Percentiles rank a stretch among this genome's conserved stretches.
These are phyloP conservation scores for Archilochus colubris DNA, from an alignment of 2,113 vertebrate genomes.

Conservation along the genomic window DNA sequence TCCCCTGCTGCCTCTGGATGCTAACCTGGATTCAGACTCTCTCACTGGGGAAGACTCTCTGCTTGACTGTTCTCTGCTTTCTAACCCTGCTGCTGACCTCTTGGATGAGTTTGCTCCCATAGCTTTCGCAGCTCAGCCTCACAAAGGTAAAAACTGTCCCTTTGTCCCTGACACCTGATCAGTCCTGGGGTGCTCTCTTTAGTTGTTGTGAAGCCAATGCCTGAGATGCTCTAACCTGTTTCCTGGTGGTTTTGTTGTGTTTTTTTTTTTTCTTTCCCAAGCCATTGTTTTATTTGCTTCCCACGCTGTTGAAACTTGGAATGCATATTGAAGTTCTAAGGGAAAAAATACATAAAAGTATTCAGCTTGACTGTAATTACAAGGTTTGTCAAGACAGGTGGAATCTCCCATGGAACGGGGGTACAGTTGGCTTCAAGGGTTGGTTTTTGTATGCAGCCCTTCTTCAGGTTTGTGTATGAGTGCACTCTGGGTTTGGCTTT, in stretches of 20 bases:
- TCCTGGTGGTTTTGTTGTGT: neutral
- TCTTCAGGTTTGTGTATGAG: neutral
- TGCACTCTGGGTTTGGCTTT: neutral
- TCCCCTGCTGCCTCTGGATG: constrained; percentile 14
- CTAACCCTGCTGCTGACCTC: constrained; percentile 86
- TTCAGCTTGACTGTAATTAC: neutral
- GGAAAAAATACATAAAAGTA: too few relatives aligned
- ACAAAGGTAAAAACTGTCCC: constrained; percentile 88
- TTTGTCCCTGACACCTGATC: neutral
- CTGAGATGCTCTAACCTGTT: neutral
- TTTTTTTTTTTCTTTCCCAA: too few relatives aligned
- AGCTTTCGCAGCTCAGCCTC: constrained; percentile 82
- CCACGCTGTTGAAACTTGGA: neutral
- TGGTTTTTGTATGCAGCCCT: neutral
- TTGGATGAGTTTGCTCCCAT: constrained; percentile 92
- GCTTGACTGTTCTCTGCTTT: constrained; percentile 90
- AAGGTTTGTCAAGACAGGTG: neutral
- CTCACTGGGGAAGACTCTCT: constrained; percentile 90
- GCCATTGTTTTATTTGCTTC: neutral
- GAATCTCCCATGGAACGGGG: neutral
- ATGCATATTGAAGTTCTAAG: neutral
- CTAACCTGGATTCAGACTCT: constrained; percentile 83
- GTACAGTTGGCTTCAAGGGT: neutral
- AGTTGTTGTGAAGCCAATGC: rapidly evolving
- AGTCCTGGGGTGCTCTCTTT: rapidly evolving